These are phyloP conservation scores for Ammodramus savannarum DNA, from an alignment of 2,113 vertebrate species.

Conservation along the genomic window DNA sequence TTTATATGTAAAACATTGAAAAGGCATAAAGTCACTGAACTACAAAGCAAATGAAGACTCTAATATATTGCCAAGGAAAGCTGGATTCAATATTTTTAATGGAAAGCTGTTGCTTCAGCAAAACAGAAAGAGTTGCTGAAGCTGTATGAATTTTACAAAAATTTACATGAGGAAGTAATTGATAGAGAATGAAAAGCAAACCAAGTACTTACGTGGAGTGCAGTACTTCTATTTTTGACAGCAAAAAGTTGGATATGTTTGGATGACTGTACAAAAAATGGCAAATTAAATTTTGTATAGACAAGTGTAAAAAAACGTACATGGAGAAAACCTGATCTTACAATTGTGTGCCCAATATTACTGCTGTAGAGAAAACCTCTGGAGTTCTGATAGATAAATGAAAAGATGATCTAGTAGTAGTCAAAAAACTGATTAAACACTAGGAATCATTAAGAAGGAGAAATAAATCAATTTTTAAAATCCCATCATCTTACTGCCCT, in stretches of 20 bases:
- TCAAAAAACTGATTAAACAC: background rate
- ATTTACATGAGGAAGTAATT: background rate
- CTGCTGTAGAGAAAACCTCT: background rate
- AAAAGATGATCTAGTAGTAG: background rate
- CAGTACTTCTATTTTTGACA: background rate
- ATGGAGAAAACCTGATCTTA: background rate
- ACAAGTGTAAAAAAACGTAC: background rate
- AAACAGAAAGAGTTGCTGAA: background rate
- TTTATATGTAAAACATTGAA: conserved; percentile 35
- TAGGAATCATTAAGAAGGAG: background rate
- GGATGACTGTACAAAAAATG: background rate
- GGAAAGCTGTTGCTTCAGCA: background rate
- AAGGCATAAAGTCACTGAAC: background rate
- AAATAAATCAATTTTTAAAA: background rate
- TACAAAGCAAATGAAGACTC: conserved; percentile 25
- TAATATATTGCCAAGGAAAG: background rate
- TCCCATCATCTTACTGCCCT: background rate
- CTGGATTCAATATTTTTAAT: conserved; percentile 2
- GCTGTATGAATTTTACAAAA: background rate
- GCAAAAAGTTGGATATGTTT: background rate
- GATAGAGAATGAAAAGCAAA: background rate
- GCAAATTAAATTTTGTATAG: background rate
- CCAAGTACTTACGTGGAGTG: background rate
- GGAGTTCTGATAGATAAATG: background rate
- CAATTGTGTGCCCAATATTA: background rate